A percentile compares a stretch with the other conserved stretches of the same genome.
phyloP scores from a whole-genome alignment of 2,113 vertebrate genomes.

The Hiodon alosoides region DNA sequence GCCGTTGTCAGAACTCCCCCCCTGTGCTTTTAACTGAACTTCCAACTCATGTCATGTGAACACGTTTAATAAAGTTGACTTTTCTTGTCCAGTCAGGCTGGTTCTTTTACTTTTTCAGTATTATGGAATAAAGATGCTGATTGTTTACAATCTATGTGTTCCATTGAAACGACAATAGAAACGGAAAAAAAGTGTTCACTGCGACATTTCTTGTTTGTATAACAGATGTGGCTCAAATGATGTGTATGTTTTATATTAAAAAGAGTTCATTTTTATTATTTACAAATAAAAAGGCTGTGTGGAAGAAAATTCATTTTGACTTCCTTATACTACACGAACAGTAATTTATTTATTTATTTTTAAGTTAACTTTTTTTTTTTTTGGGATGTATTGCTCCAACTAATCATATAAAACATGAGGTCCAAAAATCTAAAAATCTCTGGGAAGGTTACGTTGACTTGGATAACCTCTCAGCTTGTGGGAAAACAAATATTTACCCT shows the following conservation, averaged over 20 bases:
- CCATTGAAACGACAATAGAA: slow-evolving; percentile 52
- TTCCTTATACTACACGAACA: background rate
- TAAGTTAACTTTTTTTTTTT: background rate
- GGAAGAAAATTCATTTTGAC: slow-evolving; percentile 49
- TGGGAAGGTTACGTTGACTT: slow-evolving; percentile 9
- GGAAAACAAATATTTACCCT: slow-evolving; percentile 43
- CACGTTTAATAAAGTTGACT: slow-evolving; percentile 85
- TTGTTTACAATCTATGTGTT: slow-evolving; percentile 74
- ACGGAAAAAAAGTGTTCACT: slow-evolving; percentile 60
- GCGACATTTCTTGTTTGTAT: slow-evolving; percentile 71
- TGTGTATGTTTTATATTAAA: slow-evolving; percentile 73
- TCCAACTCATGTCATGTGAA: slow-evolving; percentile 77
- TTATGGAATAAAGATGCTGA: slow-evolving; percentile 57
- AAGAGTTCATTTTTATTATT: slow-evolving; percentile 73
- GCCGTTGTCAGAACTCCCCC: slow-evolving; percentile 72
- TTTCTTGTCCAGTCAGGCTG: slow-evolving; percentile 78
- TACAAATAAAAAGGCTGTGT: slow-evolving; percentile 78
- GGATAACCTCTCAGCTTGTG: slow-evolving; percentile 25
- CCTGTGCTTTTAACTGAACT: slow-evolving; percentile 81
- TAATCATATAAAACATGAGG: slow-evolving; percentile 16
- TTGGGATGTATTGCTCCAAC: background rate
- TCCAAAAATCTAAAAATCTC: background rate
- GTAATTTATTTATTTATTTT: too few species aligned
- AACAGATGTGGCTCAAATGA: slow-evolving; percentile 73
- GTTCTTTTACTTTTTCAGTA: slow-evolving; percentile 59